Evolutionary conservation across 2,888 invertebrate genomes (phyloP).

Genomic region (Hydropsyche betteni): DNA sequence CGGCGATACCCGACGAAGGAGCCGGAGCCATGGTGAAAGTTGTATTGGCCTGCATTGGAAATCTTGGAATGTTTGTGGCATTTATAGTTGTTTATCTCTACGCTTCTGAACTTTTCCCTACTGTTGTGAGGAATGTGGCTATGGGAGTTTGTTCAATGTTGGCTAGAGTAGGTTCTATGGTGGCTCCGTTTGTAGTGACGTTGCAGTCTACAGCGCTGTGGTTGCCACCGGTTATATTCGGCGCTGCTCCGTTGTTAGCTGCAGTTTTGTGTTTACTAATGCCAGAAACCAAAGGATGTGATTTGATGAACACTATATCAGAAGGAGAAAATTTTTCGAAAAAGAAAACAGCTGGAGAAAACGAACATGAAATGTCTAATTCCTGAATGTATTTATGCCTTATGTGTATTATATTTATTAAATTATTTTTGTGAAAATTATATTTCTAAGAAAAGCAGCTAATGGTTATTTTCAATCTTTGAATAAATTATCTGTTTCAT

Average conservation of each 20-base stretch:
- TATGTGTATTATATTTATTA: no score
- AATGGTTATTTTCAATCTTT: no score
- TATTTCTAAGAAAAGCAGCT: no score
- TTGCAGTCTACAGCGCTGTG: conserved; percentile 59
- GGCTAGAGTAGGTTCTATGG: conserved; percentile 77
- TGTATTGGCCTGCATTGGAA: conserved; percentile 69
- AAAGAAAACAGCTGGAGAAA: conserved; percentile 55
- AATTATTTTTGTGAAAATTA: no score
- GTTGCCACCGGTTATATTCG: conserved; percentile 71
- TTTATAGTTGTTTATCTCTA: conserved; percentile 80
- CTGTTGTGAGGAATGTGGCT: conserved; percentile 77
- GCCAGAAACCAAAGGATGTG: conserved; percentile 73
- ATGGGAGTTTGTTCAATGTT: conserved; percentile 78
- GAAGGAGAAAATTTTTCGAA: conserved; percentile 71
- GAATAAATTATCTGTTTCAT: no score
- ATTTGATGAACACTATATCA: conserved; percentile 73
- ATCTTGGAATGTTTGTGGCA: conserved; percentile 75
- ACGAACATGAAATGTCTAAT: no score
- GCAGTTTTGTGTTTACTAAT: conserved; percentile 67
- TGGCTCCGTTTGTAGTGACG: conserved; percentile 74
- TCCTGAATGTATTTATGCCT: no score
- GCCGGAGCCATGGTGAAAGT: conserved; percentile 59
- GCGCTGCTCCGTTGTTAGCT: conserved; percentile 67
- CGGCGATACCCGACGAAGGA: conserved; percentile 37
- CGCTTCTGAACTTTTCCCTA: conserved; percentile 80